Evolutionary conservation across 2,113 vertebrate species (phyloP), one percentile per base, ranked within the genome.

Genomic region (Romanogobio albipinnatus): DNA sequence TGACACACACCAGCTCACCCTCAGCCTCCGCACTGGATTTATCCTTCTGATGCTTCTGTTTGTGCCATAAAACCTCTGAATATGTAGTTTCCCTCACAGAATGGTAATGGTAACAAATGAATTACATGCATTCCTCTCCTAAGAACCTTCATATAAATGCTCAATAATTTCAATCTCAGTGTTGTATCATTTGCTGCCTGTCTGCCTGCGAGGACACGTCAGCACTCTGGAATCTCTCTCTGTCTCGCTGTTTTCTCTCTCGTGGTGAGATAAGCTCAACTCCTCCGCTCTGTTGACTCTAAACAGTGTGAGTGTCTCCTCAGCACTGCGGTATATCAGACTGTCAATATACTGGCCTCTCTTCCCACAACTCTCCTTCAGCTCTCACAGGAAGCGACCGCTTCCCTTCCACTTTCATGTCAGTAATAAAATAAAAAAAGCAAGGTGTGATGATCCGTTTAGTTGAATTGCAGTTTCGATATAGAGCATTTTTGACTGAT

Each of bases 1-100:
- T 90, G 91, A 93, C 93, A 93, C 91, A 90, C 89, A 88, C 83
- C 87, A 86, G 77, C 84, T 82, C 70, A 76, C 76, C 43, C 26
- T 76, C 84, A 53, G 73, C 70, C 26, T 62, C 84, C 14, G 56
- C 84, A 70, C 45, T 39, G 19, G 5, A 14, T 59, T 59, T 3
- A n/a, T 39, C 75, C 29, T 53, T 53, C 66, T 22, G 33, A 70
- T 70, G 33, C 3, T 4, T 70, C 66, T 70, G 71, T 0, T 43
- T 75, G 45, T 14, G n/a, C 49, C 9, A 4, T 29, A 43, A 58
- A 61, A 36, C 6, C 26, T 58, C 29, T 33, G 9, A 58, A 58
- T n/a, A 58, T 58, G 51, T 77, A 5, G 4, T 39, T 33, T 33
- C 36, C 75, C 17, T 14, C 36, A 79, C 14, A 71, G 15, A 73